Conservation (phyloP, 2,888 invertebrate species). For the Melanchra persicariae region DNA sequence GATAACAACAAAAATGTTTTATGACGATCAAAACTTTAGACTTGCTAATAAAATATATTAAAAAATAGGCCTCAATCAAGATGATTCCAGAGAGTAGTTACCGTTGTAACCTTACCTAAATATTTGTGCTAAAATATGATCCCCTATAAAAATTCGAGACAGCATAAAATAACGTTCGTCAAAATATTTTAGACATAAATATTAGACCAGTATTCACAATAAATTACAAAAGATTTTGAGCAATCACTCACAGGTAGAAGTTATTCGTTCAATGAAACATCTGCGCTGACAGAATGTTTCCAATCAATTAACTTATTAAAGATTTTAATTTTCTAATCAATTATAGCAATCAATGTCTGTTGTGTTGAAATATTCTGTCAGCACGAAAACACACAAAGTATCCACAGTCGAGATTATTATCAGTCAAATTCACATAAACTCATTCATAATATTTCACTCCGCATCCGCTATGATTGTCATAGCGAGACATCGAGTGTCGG, state of each 20-base stretch:
- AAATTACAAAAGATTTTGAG: slow-evolving; percentile 80
- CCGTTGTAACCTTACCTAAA: slow-evolving; percentile 59
- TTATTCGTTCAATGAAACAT: slow-evolving; percentile 50
- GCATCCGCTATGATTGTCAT: slow-evolving; percentile 52
- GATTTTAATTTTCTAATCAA: neutral
- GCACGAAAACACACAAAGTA: slow-evolving; percentile 31
- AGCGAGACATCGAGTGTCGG: slow-evolving; percentile 56
- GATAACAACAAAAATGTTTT: slow-evolving; percentile 16
- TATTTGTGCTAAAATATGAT: slow-evolving; percentile 69
- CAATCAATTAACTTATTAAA: neutral
- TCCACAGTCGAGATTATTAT: slow-evolving; percentile 49
- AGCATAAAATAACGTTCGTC: slow-evolving; percentile 51
- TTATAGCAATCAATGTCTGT: slow-evolving; percentile 2
- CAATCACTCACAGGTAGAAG: slow-evolving; percentile 72
- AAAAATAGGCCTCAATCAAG: slow-evolving; percentile 67
- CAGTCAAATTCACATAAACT: slow-evolving; percentile 41
- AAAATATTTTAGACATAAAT: slow-evolving; percentile 63
- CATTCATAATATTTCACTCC: slow-evolving; percentile 42
- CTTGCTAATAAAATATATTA: slow-evolving; percentile 31
- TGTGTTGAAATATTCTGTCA: slow-evolving; percentile 49
- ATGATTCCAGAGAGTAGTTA: slow-evolving; percentile 50
- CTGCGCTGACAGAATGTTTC: slow-evolving; percentile 47
- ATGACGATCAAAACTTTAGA: slow-evolving; percentile 27
- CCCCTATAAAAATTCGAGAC: slow-evolving; percentile 57
- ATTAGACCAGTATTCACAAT: slow-evolving; percentile 78